Evolutionary conservation across 1,140 invertebrate genomes (phyloP), one percentile per base, ranked within the genome.

Genomic region (Ceratosolen solmsi): DNA sequence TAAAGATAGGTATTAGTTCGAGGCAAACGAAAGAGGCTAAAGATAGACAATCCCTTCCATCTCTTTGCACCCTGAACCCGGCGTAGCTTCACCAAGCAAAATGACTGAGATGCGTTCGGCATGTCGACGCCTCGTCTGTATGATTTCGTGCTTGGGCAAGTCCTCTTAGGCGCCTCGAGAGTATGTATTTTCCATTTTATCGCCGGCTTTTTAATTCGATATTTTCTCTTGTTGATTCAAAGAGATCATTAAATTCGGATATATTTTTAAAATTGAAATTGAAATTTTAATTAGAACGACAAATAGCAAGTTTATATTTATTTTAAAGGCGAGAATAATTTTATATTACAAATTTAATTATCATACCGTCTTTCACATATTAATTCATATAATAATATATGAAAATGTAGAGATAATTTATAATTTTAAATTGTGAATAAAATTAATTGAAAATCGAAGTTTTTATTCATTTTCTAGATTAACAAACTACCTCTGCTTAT

Each of bases 1-100:
- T 82, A 82, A 78, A 78, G 75, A 78, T 82, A 82, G 80, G 65
- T 78, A 63, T 72, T 77, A 65, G 54, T 54, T 72, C 80, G 51
- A 22, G 27, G 36, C 68, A 77, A 56, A 72, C 68, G 54, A 82
- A 82, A 72, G 51, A 41, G 5, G 80, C 75, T 82, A 82, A 82
- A 82, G 63, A 78, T 78, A 82, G 75, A 78, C 41, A 17, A 80
- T 74, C 38, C 79, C 1, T 36, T 65, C 36, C 33, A 15, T 58
- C n/a, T 60, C 36, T 1, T 17, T 41, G 30, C 33, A 56, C 58
- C 17, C 46, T 79, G 33, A 30, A 41, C 36, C n/a, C 13, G 33
- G 41, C n/a, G n/a, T 58, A 38, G 73, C 54, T 63, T 41, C n/a
- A 58, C 11, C 22, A 41, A n/a, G 49, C 27, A n/a, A 70, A 78